A percentile compares a stretch with the other conserved stretches of the same genome.
Conservation (phyloP, 2,797 vertebrate genomes). For the Melanotaenia boesemani region DNA sequence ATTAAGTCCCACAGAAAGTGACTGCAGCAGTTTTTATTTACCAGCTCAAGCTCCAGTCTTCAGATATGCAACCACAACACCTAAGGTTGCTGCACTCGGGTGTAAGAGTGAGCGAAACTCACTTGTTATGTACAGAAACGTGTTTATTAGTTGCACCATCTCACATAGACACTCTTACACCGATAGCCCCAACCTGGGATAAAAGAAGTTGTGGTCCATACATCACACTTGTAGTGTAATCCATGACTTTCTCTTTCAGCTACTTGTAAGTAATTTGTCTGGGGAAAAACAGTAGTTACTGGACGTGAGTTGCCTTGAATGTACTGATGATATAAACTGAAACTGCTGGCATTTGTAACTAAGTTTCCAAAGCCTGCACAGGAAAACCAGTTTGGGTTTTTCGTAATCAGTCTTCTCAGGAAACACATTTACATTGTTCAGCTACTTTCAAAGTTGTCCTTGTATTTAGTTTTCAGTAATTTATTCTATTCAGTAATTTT, state of each 20-base stretch:
- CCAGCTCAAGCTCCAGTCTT: background rate
- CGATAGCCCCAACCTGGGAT: background rate
- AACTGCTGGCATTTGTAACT: background rate
- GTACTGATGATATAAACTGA: background rate
- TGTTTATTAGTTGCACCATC: background rate
- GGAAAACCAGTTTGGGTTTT: background rate
- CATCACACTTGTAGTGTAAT: too few relatives aligned
- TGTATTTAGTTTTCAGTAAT: background rate
- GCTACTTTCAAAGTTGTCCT: background rate
- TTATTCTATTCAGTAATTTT: background rate
- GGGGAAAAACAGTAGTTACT: background rate
- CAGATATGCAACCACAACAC: background rate
- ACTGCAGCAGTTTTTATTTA: background rate
- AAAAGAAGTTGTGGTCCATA: background rate
- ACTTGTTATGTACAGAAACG: background rate
- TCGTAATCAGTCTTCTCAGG: background rate
- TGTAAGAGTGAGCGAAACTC: background rate
- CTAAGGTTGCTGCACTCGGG: background rate
- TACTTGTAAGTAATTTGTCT: background rate
- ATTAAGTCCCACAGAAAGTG: background rate
- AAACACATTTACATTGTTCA: background rate
- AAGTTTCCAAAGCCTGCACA: background rate
- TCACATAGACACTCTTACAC: background rate
- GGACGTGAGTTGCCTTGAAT: background rate
- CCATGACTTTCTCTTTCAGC: background rate